Evolutionary conservation across 2,888 invertebrate species (phyloP), one percentile per base, ranked within the genome.

Genomic region (Nezara viridula): DNA sequence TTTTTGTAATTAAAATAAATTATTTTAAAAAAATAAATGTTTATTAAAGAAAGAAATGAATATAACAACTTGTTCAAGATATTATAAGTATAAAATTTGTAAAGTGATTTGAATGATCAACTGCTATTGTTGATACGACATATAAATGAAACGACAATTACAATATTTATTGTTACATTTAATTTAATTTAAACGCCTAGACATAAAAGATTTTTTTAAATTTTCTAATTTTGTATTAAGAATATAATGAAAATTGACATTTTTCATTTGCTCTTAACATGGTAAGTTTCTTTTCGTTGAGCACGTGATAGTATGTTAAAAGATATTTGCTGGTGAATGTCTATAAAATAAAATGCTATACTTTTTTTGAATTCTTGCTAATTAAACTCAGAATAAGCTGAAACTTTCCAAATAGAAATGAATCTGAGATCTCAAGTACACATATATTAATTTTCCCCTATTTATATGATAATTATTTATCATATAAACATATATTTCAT

Each of bases 11-110:
- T 77, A 88, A 55, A 85, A 88, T 73, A 88, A 81, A 73, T 55
- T 86, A 86, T 86, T 86, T 89, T 49, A 86, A 52, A 88, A 88
- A 88, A 55, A 88, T 73, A 88, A 55, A 88, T 50, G 86, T 86
- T 86, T 50, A 50, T 86, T 50, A 86, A 50, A 27, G 27, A 73
- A 88, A 88, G 47, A 44, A 73, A 73, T 37, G 40, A 40, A 85
- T 85, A 85, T 47, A 85, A 44, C 40, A 37, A 66, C 73, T 16
- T 87, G 37, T 52, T 55, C 55, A 86, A 86, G 55, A 86, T 5
- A 50, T 86, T n/a, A 55, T 66, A 32, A 66, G 32, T 66, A 66
- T 66, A 66, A 66, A 27, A 27, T 32, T 55, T 32, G 66, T 66
- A 66, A 66, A 66, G 32, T 66, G 66, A 27, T 66, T 66, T 66